These are phyloP conservation scores for Champsocephalus gunnari DNA, from an alignment of 2,797 vertebrate species.

Conservation along the genomic window DNA sequence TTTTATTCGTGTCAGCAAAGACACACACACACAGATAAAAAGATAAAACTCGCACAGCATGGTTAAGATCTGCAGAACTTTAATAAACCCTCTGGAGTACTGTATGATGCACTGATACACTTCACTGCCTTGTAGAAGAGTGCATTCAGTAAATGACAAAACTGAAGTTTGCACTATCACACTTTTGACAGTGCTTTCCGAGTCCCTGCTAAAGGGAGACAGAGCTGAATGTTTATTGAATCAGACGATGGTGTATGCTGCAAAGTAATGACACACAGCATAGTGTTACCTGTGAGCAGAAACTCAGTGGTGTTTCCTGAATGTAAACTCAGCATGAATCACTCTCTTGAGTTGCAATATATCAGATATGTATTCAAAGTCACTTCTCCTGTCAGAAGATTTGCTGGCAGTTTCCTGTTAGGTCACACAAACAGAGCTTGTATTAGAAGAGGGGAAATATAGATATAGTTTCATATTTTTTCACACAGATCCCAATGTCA, in stretches of 20 bases:
- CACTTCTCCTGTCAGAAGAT: conserved; percentile 38
- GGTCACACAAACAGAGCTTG: conserved; percentile 26
- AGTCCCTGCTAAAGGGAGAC: conserved; percentile 7
- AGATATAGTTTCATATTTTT: not conserved
- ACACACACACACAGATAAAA: not conserved
- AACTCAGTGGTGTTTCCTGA: conserved; percentile 22
- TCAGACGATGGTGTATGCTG: conserved; percentile 23
- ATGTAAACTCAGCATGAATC: conserved; percentile 32
- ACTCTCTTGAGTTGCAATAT: conserved; percentile 26
- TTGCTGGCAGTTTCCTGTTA: conserved; percentile 43
- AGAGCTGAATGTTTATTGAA: conserved; percentile 39
- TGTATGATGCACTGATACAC: conserved; percentile 20
- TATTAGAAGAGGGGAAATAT: conserved; percentile 4
- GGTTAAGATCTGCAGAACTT: conserved; percentile 11
- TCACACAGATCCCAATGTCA: conserved; percentile 5
- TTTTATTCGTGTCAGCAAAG: not conserved
- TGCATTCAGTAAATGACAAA: conserved; percentile 22
- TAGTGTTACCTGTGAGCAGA: conserved; percentile 18
- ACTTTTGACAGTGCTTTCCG: conserved; percentile 13
- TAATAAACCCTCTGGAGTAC: conserved; percentile 13
- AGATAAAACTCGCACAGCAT: not conserved
- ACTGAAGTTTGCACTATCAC: conserved; percentile 21
- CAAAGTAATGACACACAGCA: conserved; percentile 26
- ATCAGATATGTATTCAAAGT: conserved; percentile 45
- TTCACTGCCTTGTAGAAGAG: conserved; percentile 2